phyloP scores from a whole-genome alignment of 2,888 invertebrate genomes.

The Ichneumoninae sp. region DNA sequence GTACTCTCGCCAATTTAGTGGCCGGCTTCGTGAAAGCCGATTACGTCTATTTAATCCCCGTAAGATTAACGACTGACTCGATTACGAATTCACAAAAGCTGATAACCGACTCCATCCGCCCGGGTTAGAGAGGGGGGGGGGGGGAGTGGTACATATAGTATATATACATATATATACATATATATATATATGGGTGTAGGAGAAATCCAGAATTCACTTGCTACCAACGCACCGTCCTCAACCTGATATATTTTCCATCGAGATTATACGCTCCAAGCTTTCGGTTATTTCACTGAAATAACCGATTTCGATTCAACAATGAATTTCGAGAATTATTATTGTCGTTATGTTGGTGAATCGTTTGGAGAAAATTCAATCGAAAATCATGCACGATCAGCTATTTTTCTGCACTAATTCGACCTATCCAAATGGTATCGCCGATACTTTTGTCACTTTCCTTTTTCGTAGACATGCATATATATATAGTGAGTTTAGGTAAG shows the following conservation, averaged over 20 bases:
- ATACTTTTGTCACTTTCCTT: constrained; percentile 34
- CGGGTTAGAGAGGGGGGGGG: constrained; percentile 6
- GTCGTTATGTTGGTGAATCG: constrained; percentile 38
- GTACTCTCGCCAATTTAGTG: constrained; percentile 63
- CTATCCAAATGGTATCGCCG: constrained; percentile 60
- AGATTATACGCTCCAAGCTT: constrained; percentile 40
- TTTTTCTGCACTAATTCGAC: constrained; percentile 42
- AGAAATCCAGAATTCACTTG: constrained; percentile 59
- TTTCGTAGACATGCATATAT: background rate
- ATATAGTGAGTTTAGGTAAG: constrained; percentile 29
- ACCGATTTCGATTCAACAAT: constrained; percentile 34
- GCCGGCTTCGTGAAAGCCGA: constrained; percentile 69
- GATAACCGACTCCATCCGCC: constrained; percentile 63
- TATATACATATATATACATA: background rate
- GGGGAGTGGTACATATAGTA: background rate
- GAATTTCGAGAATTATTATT: constrained; percentile 41
- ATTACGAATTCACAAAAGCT: constrained; percentile 70
- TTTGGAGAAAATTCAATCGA: constrained; percentile 39
- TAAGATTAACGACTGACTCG: constrained; percentile 70
- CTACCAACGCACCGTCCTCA: constrained; percentile 38
- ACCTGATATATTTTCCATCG: constrained; percentile 50
- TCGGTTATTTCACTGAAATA: constrained; percentile 38
- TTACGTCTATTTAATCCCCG: constrained; percentile 71
- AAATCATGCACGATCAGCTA: constrained; percentile 24
- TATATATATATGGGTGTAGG: background rate